These are phyloP conservation scores for Drosophila mayri DNA, from an alignment of 1,140 invertebrate genomes.

Conservation along the genomic window DNA sequence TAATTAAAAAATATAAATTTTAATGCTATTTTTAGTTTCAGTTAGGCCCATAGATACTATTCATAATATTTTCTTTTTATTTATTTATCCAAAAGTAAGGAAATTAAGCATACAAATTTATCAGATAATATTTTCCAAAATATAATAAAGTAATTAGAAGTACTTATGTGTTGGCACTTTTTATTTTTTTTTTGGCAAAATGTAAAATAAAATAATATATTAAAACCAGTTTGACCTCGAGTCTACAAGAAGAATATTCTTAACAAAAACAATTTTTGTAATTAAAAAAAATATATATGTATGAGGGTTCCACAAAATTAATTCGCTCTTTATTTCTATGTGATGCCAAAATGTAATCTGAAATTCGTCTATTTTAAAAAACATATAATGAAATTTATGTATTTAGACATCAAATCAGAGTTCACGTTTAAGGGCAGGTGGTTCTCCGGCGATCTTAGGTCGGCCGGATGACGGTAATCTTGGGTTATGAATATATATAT, in stretches of 20 bases:
- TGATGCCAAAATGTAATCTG: neutral
- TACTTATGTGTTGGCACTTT: neutral
- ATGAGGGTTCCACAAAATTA: neutral
- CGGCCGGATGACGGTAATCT: constrained; percentile 1
- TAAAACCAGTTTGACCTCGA: neutral
- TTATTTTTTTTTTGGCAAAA: neutral
- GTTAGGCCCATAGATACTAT: too few relatives aligned
- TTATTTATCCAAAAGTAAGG: too few relatives aligned
- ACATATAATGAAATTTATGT: neutral
- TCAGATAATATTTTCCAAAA: too few relatives aligned
- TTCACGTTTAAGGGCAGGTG: neutral
- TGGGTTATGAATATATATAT: neutral
- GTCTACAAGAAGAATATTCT: neutral
- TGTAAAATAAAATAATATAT: neutral
- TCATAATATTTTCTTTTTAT: too few relatives aligned
- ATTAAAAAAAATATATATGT: neutral
- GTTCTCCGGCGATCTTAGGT: neutral
- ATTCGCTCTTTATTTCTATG: neutral
- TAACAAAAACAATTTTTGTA: neutral
- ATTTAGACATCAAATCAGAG: constrained; percentile 4
- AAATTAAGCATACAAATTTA: too few relatives aligned
- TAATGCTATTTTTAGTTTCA: too few relatives aligned
- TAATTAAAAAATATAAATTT: too few relatives aligned
- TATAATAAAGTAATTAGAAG: neutral
- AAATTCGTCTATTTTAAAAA: neutral